These are phyloP conservation scores for Potamilus streckersoni DNA, from an alignment of 1,140 invertebrate species.

Conservation along the genomic window DNA sequence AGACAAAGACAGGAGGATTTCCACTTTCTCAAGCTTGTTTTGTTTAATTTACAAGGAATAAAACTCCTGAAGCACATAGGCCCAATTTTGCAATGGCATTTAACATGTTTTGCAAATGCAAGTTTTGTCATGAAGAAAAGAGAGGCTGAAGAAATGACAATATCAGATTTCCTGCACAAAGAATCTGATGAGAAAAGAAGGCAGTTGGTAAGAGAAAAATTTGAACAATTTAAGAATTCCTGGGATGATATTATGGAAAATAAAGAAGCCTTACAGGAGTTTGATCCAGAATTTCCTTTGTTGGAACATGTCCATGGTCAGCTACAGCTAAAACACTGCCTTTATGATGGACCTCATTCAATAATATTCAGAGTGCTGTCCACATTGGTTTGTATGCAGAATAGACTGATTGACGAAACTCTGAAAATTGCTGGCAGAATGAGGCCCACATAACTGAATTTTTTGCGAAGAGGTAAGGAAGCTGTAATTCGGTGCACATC, in stretches of 20 bases:
- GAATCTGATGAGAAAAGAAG: not conserved
- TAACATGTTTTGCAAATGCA: not conserved
- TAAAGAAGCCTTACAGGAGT: not conserved
- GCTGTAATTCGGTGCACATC: not conserved
- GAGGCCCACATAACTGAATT: conserved; percentile 3
- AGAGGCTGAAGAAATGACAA: conserved; percentile 10
- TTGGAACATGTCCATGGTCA: not conserved
- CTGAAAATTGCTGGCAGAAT: not conserved
- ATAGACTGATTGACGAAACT: conserved; percentile 9
- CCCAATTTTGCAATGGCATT: conserved; percentile 16
- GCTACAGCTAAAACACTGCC: conserved; percentile 6
- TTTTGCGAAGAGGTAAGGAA: not conserved
- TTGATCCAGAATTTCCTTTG: not conserved
- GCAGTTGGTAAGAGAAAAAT: not conserved
- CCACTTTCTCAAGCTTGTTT: not conserved
- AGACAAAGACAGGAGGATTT: not conserved
- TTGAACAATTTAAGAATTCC: conserved; percentile 11
- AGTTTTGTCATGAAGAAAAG: conserved; percentile 12
- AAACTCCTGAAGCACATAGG: conserved; percentile 5
- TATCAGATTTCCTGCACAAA: conserved; percentile 1
- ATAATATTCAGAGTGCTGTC: conserved; percentile 5
- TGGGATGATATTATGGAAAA: not conserved
- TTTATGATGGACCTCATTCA: conserved; percentile 3
- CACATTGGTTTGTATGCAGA: conserved; percentile 9
- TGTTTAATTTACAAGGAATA: conserved; percentile 3